Evolutionary conservation across 2,888 invertebrate genomes (phyloP).

Genomic region (Chorisops tibialis): DNA sequence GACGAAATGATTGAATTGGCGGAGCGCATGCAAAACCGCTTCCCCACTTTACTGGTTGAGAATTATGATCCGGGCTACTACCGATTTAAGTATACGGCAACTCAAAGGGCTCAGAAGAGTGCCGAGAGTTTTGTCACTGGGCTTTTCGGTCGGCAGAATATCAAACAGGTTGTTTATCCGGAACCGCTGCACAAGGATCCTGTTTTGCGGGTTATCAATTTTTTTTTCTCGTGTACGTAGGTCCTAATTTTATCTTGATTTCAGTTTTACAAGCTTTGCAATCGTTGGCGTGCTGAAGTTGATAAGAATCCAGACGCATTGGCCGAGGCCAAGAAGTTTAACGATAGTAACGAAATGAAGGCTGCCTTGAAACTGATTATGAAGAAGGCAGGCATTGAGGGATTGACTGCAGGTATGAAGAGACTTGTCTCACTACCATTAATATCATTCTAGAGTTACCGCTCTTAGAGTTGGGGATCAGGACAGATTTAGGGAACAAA

Average conservation of each 20-base stretch:
- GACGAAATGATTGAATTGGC: slow-evolving; percentile 71
- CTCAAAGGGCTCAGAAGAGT: slow-evolving; percentile 72
- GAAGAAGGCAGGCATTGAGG: slow-evolving; percentile 60
- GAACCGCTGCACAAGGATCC: slow-evolving; percentile 63
- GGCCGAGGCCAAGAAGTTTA: slow-evolving; percentile 58
- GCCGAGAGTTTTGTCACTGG: slow-evolving; percentile 72
- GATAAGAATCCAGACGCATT: slow-evolving; percentile 64
- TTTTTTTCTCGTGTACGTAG: neutral
- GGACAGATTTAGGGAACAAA: too few species aligned
- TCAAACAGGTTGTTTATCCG: slow-evolving; percentile 62
- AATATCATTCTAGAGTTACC: too few species aligned
- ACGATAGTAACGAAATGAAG: slow-evolving; percentile 57
- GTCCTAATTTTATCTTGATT: slow-evolving; percentile 36
- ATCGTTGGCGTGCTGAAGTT: slow-evolving; percentile 66
- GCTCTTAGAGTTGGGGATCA: too few species aligned
- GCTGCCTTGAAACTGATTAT: slow-evolving; percentile 54
- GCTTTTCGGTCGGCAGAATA: slow-evolving; percentile 65
- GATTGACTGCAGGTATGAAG: slow-evolving; percentile 52
- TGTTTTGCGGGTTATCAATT: slow-evolving; percentile 62
- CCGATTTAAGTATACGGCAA: slow-evolving; percentile 74
- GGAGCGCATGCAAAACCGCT: slow-evolving; percentile 69
- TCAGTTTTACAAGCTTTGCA: slow-evolving; percentile 76
- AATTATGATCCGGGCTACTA: slow-evolving; percentile 54
- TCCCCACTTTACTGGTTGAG: slow-evolving; percentile 62
- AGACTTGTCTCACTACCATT: neutral